Evolutionary conservation across 2,797 vertebrate species (phyloP).

Genomic region (Amphiprion clarkii): DNA sequence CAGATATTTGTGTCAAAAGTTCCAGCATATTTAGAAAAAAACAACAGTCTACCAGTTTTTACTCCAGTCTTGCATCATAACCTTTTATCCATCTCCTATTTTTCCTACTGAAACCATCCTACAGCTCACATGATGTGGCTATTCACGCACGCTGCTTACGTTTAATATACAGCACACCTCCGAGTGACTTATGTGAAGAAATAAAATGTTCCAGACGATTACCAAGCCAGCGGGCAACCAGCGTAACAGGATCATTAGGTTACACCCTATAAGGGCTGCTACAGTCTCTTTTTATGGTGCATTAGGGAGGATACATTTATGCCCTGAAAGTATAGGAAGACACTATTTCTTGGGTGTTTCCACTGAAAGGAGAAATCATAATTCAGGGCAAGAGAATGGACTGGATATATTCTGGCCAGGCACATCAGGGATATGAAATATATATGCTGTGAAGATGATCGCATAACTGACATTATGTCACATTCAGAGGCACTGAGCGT

Average conservation of each 20-base stretch:
- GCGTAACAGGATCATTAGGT: conserved; percentile 67
- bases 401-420: conserved; percentile 1
- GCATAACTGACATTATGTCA: conserved; percentile 22
- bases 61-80: conserved; percentile 46
- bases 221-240: conserved; percentile 48
- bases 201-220: conserved; percentile 69
- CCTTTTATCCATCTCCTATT: conserved; percentile 24
- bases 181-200: conserved; percentile 47
- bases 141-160: conserved; percentile 29
- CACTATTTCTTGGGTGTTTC: conserved; percentile 26
- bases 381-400: conserved; percentile 21
- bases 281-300: conserved; percentile 56
- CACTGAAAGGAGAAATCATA: conserved; percentile 33
- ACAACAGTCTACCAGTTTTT: conserved; percentile 33
- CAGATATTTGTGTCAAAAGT: conserved; percentile 26
- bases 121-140: conserved; percentile 30
- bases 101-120: background rate
- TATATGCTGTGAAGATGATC: conserved; percentile 23
- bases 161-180: conserved; percentile 59
- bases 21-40: conserved; percentile 27
- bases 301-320: conserved; percentile 53
- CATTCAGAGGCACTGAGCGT: background rate
- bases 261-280: conserved; percentile 39
- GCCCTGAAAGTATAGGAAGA: conserved; percentile 44
- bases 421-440: conserved; percentile 20